Evolutionary conservation across 2,113 vertebrate genomes (phyloP).

Genomic region (Telmatochromis sp.): DNA sequence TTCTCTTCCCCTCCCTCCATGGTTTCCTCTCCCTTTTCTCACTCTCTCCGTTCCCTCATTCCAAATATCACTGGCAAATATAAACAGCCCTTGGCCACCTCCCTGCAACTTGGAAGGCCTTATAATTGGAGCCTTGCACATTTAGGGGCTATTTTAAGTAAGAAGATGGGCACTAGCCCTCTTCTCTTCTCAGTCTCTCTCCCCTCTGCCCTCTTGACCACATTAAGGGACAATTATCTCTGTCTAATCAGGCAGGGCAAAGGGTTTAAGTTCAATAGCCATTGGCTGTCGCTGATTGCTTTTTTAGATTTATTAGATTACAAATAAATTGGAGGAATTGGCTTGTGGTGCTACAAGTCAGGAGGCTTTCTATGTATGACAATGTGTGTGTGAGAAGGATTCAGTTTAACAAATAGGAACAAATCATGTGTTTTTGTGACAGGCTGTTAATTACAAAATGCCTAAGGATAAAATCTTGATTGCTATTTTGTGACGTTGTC

Average conservation of each 20-base stretch:
- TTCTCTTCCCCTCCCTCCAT: conserved; percentile 58
- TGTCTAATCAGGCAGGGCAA: conserved; percentile 30
- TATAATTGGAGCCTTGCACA: conserved; percentile 57
- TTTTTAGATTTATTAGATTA: conserved; percentile 60
- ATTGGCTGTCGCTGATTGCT: conserved; percentile 41
- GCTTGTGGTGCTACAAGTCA: background rate
- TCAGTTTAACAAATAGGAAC: background rate
- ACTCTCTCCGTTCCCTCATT: conserved; percentile 20
- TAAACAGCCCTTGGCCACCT: conserved; percentile 56
- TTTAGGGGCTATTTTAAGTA: conserved; percentile 59
- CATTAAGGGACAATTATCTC: conserved; percentile 62
- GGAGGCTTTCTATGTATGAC: background rate
- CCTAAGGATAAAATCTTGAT: background rate
- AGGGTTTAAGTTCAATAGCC: conserved; percentile 44
- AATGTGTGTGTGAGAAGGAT: background rate
- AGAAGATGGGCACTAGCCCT: conserved; percentile 45
- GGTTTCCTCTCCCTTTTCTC: background rate
- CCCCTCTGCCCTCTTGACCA: conserved; percentile 38
- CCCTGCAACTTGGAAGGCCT: conserved; percentile 53
- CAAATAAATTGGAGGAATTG: conserved; percentile 42
- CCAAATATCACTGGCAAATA: conserved; percentile 52
- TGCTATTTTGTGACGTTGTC: background rate
- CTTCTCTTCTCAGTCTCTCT: background rate
- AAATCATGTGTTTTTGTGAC: background rate
- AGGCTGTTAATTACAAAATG: background rate